phyloP scores from a whole-genome alignment of 2,797 vertebrate species.

The Sternotherus odoratus region DNA sequence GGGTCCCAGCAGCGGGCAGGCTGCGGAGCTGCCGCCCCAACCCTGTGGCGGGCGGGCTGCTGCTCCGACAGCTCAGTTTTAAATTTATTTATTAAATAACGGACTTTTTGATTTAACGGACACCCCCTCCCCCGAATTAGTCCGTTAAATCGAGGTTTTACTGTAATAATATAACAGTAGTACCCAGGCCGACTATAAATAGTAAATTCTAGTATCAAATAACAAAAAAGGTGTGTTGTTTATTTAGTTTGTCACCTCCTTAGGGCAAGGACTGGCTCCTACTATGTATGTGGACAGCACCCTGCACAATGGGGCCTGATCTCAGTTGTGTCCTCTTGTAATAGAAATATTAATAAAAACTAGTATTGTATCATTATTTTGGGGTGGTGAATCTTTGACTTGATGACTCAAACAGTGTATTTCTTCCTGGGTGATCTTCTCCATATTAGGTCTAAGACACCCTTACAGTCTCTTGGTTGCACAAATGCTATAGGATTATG shows the following conservation, averaged over 20 bases:
- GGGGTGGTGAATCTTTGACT: neutral
- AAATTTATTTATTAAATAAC: too few species aligned
- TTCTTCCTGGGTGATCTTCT: neutral
- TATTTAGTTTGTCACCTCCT: constrained; percentile 1
- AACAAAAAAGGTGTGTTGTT: neutral
- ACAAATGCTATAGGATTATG: rapidly evolving
- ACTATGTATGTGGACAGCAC: neutral
- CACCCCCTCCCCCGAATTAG: too few species aligned
- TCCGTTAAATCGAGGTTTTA: too few species aligned
- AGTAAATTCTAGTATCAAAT: neutral
- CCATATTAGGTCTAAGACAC: neutral
- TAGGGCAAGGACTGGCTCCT: neutral
- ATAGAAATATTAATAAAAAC: neutral
- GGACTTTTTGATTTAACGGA: too few species aligned
- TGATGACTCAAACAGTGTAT: neutral
- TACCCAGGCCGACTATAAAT: neutral
- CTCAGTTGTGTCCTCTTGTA: neutral
- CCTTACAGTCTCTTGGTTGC: neutral
- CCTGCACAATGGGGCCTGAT: neutral
- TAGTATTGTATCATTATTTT: neutral
- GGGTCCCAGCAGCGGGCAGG: too few species aligned
- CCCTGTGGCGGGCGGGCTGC: too few species aligned
- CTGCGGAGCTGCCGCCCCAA: too few species aligned
- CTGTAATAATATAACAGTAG: neutral
- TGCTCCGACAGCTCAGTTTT: too few species aligned